Base-by-base conservation (phyloP, 1,140 invertebrate genomes). In the Brachionus paranguensis region DNA sequence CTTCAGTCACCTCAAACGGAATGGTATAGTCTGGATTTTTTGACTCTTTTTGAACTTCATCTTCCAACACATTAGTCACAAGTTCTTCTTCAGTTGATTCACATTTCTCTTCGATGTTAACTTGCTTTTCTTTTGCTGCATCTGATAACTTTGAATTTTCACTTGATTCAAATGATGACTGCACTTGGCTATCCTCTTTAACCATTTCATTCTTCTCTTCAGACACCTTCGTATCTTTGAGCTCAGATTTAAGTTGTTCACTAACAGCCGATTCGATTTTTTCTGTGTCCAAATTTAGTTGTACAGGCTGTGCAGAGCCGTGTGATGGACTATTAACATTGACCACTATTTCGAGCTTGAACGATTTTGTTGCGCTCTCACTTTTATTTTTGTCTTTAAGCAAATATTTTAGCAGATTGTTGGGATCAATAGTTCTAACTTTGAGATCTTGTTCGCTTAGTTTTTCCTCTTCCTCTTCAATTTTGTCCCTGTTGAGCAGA, bases 401-500 rank as follows among this genome's bases (percentile, higher is more conserved):
- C n/a, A 81, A 64, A 37, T 64, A 81, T 27, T 81, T 81, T 4
- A 81, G 10, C n/a, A 81, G 29, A 20, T 60, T 43, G 14, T 64
- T 14, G 4, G 78, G 78, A 3, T 81, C 43, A 68, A 81, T 64
- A 12, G 78, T 45, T 43, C 43, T 24, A 4, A 81, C 53, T 64
- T 81, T 81, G 29, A 68, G 53, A 5, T 81, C 78, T 45, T 81
- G 53, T 2, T 81, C 50, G 24, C 64, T 47, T 0, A 81, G 24
- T 7, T 41, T 81, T 55, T 81, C 72, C 14, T 81, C 78, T 43
- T 60, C 43, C 10, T 45, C 33, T 33, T 68, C 17, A 27, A 33
- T 81, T 29, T 29, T 27, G 27, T 24, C 33, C 2, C 24, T 81
- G 43, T 45, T 68, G 11, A 81, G 60, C 27, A 81, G 17, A 24